Conservation (phyloP, 1,140 invertebrate genomes). For the Bombus polaris region DNA sequence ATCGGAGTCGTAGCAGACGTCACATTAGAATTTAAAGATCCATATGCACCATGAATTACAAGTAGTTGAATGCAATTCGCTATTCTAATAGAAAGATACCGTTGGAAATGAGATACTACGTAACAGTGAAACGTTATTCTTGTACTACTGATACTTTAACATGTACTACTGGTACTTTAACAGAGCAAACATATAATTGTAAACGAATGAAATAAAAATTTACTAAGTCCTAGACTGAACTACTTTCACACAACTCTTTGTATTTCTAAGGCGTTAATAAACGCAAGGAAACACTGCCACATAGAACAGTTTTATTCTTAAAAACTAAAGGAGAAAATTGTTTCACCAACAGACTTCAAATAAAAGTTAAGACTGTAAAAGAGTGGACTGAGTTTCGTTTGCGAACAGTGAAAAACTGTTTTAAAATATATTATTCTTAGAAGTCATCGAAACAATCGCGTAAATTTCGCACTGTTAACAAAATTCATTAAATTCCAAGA, state of each 20-base stretch:
- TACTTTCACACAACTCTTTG: background rate
- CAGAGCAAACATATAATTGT: background rate
- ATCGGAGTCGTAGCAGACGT: background rate
- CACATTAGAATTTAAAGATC: conserved; percentile 24
- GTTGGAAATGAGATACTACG: background rate
- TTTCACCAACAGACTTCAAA: background rate
- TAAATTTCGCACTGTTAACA: no score
- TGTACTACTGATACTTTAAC: no score
- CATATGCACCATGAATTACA: background rate
- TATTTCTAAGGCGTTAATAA: background rate
- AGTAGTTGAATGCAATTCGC: background rate
- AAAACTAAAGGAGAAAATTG: background rate
- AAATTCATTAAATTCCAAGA: background rate
- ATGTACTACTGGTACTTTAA: background rate
- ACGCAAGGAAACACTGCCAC: background rate
- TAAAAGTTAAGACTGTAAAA: background rate
- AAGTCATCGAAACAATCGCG: background rate
- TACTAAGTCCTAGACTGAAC: background rate
- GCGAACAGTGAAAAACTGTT: no score
- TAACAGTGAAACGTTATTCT: conserved; percentile 11
- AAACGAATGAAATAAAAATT: background rate
- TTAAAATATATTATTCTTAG: background rate
- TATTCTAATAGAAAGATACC: conserved; percentile 13
- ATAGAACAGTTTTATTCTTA: background rate
- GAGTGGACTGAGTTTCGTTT: background rate